Percentiles rank a stretch among this genome's conserved stretches.
phyloP scores from a whole-genome alignment of 53 echinoderm and acorn worm species.

The Actinopyga echinites region DNA sequence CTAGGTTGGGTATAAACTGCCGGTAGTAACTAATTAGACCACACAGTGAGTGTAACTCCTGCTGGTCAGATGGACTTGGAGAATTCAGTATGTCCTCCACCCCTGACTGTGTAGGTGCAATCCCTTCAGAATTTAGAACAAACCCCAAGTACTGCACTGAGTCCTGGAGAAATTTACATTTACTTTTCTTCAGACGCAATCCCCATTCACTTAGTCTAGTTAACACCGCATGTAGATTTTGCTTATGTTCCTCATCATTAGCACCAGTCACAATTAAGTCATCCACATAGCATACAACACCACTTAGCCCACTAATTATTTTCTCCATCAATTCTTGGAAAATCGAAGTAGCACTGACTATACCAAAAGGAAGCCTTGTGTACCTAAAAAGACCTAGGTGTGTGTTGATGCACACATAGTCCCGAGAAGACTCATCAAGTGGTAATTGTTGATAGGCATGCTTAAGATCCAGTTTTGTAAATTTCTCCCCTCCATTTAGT shows the following conservation, averaged over 20 bases:
- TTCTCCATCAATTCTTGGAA: constrained; percentile 46
- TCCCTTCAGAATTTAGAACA: constrained; percentile 27
- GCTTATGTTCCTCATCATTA: neutral
- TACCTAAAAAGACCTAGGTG: constrained; percentile 50
- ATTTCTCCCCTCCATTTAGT: constrained; percentile 44
- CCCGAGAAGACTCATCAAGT: constrained; percentile 18
- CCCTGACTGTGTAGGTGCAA: neutral
- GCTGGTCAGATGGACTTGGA: constrained; percentile 1
- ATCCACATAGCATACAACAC: constrained; percentile 19
- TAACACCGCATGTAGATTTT: neutral
- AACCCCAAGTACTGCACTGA: constrained; percentile 46
- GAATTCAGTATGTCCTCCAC: constrained; percentile 18
- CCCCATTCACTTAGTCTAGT: neutral
- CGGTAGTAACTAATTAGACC: constrained; percentile 31
- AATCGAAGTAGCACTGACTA: constrained; percentile 26
- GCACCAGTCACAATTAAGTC: neutral
- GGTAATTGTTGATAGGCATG: constrained; percentile 47
- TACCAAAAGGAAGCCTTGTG: constrained; percentile 41
- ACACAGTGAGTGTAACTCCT: constrained; percentile 36
- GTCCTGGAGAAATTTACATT: constrained; percentile 48
- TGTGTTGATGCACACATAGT: constrained; percentile 46
- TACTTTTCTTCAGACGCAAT: constrained; percentile 42
- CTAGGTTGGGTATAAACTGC: neutral
- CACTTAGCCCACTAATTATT: neutral
- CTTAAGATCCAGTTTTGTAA: constrained; percentile 44